Evolutionary conservation across 2,888 invertebrate genomes (phyloP), one percentile per base, ranked within the genome.

Genomic region (Dione vanillae): DNA sequence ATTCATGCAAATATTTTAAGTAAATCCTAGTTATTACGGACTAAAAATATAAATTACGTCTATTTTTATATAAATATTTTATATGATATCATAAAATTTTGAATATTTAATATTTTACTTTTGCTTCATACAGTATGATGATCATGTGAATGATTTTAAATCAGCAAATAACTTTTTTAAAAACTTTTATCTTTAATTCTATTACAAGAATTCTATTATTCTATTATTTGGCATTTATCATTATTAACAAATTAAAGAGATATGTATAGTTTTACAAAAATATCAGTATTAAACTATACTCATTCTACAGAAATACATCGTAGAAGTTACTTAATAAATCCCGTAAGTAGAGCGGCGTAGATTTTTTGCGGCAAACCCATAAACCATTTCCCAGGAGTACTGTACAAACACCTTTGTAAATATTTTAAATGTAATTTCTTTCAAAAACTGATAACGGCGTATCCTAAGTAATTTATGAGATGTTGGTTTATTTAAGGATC

Each of bases 331-430:
- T 59, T 67, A 51, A 35, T 67, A 67, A 61, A 67, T 47, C 41
- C 58, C 12, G 59, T 61, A 52, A 59, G 41, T 51, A 51, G 59
- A 59, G 41, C 9, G 40, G 54, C 10, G 54, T 54, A 16, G 51
- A 67, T 12, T 59, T 67, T 67, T 49, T 67, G 67, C 51, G 59
- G 59, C 47, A 27, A 51, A 49, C 51, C 49, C 49, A 67, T 61
- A 61, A 67, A 59, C 45, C 45, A 67, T 43, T 67, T 67, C 61
- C 67, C 58, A 47, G 27, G 67, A 61, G 67, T 59, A 67, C 67
- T 59, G 16, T 40, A 51, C 47, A 61, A 51, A 67, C 51, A 59
- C 67, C 41, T 43, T 51, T 67, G 41, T 59, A 49, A 61, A 61
- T 61, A 61, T 61, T 59, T 61, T 67, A 51, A 51, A 41, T 51